phyloP scores from a whole-genome alignment of 1,140 invertebrate genomes.

The Lasioglossum baleicum region DNA sequence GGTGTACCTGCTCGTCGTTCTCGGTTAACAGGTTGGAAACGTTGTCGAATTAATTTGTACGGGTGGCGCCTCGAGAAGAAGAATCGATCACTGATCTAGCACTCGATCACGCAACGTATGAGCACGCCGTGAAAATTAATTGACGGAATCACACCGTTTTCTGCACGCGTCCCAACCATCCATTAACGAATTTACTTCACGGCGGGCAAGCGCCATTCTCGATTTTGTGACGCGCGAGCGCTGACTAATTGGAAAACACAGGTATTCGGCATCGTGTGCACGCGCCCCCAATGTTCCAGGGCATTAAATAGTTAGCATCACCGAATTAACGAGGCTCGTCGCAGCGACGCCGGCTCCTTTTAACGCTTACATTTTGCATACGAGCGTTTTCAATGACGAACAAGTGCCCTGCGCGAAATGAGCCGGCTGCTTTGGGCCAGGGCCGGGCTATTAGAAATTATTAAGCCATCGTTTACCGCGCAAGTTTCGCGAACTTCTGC shows the following conservation, averaged over 20 bases:
- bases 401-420: background rate
- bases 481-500: conserved; percentile 19
- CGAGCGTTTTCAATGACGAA: no score
- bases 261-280: background rate
- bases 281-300: background rate
- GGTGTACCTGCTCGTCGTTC: no score
- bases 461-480: conserved; percentile 8
- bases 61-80: no score
- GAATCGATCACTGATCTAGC: no score
- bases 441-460: conserved; percentile 26
- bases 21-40: no score
- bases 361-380: conserved; percentile 31
- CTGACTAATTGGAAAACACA: background rate
- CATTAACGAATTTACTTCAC: background rate
- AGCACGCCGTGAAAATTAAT: background rate
- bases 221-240: background rate
- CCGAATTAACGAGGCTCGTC: conserved; percentile 1
- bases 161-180: background rate
- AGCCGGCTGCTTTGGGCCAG: background rate
- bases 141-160: background rate
- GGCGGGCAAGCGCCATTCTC: background rate
- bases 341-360: background rate
- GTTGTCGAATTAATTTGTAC: no score
- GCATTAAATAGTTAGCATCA: conserved; percentile 7
- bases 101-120: no score